These are phyloP conservation scores for Eidolon dupreanum DNA, from an alignment of 2,797 vertebrate species.

Conservation along the genomic window DNA sequence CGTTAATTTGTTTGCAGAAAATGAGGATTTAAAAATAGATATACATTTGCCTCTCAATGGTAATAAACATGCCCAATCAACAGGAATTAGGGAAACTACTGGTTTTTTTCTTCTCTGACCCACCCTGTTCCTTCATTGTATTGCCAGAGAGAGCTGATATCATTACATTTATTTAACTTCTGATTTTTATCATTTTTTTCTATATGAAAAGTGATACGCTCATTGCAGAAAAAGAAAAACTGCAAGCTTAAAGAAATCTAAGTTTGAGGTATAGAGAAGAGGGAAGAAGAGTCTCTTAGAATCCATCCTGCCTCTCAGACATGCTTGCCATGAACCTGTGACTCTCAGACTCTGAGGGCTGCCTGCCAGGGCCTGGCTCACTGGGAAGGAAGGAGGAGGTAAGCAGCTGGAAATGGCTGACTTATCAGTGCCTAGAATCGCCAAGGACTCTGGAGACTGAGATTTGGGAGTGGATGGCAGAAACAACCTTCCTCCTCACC, in stretches of 20 bases:
- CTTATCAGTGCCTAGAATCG: background rate
- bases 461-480: background rate
- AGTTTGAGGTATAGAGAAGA: background rate
- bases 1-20: slow-evolving; percentile 57
- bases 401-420: background rate
- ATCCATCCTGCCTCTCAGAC: background rate
- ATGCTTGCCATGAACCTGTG: fast-evolving
- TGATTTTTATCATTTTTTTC: background rate
- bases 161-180: background rate
- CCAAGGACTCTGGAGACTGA: background rate
- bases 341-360: background rate
- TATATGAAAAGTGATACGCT: background rate
- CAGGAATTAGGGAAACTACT: background rate
- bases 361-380: background rate
- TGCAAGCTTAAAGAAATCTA: background rate
- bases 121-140: background rate
- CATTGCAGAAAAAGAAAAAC: background rate
- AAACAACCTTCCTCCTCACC: background rate
- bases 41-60: background rate
- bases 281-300: background rate
- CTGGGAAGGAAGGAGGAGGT: fast-evolving
- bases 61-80: background rate
- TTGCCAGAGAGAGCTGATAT: background rate
- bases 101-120: background rate
- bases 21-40: slow-evolving; percentile 48